These are phyloP conservation scores for Poeciliopsis gracilis DNA, from an alignment of 2,797 vertebrate genomes.

Conservation along the genomic window DNA sequence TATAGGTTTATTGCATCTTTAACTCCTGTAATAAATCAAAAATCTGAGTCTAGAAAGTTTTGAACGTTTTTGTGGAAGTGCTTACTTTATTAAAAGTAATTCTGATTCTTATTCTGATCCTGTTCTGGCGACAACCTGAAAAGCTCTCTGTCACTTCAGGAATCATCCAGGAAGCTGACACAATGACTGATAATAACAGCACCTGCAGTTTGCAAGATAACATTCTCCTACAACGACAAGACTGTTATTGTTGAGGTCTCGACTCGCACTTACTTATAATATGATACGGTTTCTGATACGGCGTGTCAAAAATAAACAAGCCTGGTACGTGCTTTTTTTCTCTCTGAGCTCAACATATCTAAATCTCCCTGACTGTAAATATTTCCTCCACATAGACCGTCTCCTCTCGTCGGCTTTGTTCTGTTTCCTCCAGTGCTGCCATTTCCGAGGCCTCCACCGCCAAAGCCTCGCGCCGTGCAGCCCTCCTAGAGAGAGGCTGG, in stretches of 20 bases:
- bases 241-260: conserved; percentile 13
- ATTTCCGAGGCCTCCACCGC: conserved; percentile 58
- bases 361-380: conserved; percentile 38
- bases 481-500: conserved; percentile 67
- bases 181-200: conserved; percentile 24
- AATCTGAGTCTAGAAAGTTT: background rate
- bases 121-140: conserved; percentile 57
- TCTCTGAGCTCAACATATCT: conserved; percentile 29
- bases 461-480: conserved; percentile 45
- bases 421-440: conserved; percentile 49
- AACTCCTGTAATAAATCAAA: background rate
- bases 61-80: background rate
- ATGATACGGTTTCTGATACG: conserved; percentile 22
- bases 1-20: too few relatives aligned
- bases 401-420: conserved; percentile 52
- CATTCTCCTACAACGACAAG: conserved; percentile 4
- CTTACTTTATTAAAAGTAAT: background rate
- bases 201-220: conserved; percentile 45
- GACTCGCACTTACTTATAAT: conserved; percentile 38
- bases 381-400: conserved; percentile 44
- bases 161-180: conserved; percentile 42
- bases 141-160: conserved; percentile 31
- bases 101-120: background rate
- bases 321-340: conserved; percentile 18
- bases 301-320: conserved; percentile 41